Base-by-base conservation (phyloP, 2,797 vertebrate species). In the Onychomys leucogaster region DNA sequence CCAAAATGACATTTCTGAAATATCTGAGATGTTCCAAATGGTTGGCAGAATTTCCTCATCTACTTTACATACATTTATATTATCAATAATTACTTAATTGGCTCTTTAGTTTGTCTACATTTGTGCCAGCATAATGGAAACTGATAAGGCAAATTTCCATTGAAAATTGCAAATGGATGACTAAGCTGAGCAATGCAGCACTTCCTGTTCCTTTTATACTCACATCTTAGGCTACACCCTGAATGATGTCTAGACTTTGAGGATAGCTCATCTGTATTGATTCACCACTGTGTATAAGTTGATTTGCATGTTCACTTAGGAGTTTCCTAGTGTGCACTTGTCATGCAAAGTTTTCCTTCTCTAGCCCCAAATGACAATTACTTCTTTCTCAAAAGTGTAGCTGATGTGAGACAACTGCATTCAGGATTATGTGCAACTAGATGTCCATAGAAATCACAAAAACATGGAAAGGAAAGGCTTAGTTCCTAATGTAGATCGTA, bases 141-240 rank as follows among this genome's bases (percentile, higher is more conserved):
- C 32, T 96, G 90, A 46, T 59, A 95, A 52, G 95, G 73, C n/a
- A 63, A 2, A 96, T 98, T 98, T 97, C 55, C n/a, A 49, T 80
- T 96, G 11, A 96, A 97, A 98, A 95, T 95, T 90, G 85, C 27
- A 76, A 97, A 96, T 90, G 86, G 91, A 90, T 95, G 55, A 69
- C 61, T 97, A 90, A 97, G 69, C 89, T 57, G 34, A 95, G 95
- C 34, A 6, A 1, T 4, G 61, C 52, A 90, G 29, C 6, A 92
- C 77, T 96, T 97, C 0, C 3, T 9, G 0, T 34, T 59, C 67
- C 41, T 96, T 97, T 93, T 96, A 69, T 67, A 94, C 75, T 83
- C 46, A 27, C 90, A 55, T 61, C 41, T 49, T 96, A 32, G 71
- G 34, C 71, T 95, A 14, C n/a, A 91, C 89, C 69, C 59, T 91